Percentiles rank a stretch among this genome's conserved stretches.
phyloP scores from a whole-genome alignment of 1,140 invertebrate genomes.

The Neomicropteryx cornuta region DNA sequence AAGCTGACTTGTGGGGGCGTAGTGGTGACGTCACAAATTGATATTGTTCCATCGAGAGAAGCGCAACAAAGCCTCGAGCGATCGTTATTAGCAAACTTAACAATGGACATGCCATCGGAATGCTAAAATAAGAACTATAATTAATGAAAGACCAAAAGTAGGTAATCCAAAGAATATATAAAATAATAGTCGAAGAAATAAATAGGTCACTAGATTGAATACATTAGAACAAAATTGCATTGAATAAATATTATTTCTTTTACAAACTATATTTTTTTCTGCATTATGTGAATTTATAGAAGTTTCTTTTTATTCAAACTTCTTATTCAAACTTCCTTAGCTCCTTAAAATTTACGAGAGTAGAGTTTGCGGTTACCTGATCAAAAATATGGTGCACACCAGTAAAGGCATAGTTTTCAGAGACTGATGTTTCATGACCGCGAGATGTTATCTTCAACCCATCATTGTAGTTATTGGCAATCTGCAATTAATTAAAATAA shows the following conservation, averaged over 20 bases:
- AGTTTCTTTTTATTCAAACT: too few species aligned
- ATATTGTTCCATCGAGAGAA: conserved; percentile 68
- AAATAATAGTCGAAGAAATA: conserved; percentile 3
- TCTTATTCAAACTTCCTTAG: too few species aligned
- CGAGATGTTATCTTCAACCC: too few species aligned
- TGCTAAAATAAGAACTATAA: conserved; percentile 43
- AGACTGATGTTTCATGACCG: conserved; percentile 51
- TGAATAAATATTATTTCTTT: too few species aligned
- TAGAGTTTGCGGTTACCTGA: conserved; percentile 35
- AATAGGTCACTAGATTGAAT: too few species aligned
- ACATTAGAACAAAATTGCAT: conserved; percentile 2
- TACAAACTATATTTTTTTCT: too few species aligned
- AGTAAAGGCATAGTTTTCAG: conserved; percentile 75
- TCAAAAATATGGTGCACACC: conserved; percentile 84
- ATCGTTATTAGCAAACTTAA: conserved; percentile 86
- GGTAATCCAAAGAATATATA: background rate
- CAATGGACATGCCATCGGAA: conserved; percentile 61
- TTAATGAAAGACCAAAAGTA: conserved; percentile 1
- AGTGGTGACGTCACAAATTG: conserved; percentile 68
- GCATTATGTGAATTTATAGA: too few species aligned
- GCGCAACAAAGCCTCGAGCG: conserved; percentile 67
- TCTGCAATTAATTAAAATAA: too few species aligned
- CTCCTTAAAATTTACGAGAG: background rate
- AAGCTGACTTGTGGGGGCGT: conserved; percentile 59
- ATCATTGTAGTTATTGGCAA: too few species aligned